Conservation (phyloP, 2,113 vertebrate species). For the Strigops habroptila region DNA sequence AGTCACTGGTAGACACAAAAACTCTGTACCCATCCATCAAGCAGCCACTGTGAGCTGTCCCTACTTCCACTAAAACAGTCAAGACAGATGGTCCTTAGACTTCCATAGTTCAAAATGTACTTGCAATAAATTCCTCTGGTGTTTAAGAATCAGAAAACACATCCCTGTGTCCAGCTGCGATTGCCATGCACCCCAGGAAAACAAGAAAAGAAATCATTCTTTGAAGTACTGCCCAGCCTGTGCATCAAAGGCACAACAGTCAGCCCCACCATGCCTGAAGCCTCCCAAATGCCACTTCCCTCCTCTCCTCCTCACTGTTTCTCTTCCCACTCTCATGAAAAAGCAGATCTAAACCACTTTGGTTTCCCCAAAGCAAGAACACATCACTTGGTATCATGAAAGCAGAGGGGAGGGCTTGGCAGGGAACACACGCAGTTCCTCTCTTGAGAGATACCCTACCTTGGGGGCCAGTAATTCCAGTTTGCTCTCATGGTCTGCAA, state of each 20-base stretch:
- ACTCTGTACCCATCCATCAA: not conserved
- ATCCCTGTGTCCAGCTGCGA: not conserved
- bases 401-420: not conserved
- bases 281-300: not conserved
- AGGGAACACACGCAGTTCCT: not conserved
- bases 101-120: not conserved
- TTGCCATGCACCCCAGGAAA: not conserved
- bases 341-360: not conserved
- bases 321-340: not conserved
- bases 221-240: not conserved
- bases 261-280: not conserved
- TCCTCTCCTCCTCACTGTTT: not conserved
- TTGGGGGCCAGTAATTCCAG: not conserved
- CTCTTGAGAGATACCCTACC: not conserved
- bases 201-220: not conserved
- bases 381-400: rapidly evolving
- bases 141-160: not conserved
- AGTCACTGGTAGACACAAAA: not conserved
- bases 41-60: not conserved
- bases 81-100: not conserved
- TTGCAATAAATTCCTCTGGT: not conserved
- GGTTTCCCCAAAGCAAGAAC: not conserved
- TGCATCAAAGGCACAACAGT: not conserved
- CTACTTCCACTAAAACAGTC: not conserved
- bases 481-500: not conserved